Evolutionary conservation across 1,140 invertebrate species (phyloP), one percentile per base, ranked within the genome.

Genomic region (Papilio helenus): DNA sequence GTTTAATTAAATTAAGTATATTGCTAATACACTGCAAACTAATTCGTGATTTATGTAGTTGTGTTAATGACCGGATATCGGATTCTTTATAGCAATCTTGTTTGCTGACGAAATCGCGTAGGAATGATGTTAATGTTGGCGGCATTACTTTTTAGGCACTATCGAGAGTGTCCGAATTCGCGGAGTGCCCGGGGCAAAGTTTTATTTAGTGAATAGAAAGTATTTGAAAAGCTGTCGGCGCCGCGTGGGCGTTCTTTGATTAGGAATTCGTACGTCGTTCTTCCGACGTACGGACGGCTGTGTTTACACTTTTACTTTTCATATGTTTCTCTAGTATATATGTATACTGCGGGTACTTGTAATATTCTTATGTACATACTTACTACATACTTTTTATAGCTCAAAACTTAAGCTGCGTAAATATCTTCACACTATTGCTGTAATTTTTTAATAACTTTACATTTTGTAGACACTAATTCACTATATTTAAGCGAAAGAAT

Each of bases 241-340:
- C 65, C 81, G 79, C 82, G 84, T 85, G 83, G 83, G 82, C 79
- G 80, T 55, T 51, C 74, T 61, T 51, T 83, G 83, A 85, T 88
- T 88, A 84, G 80, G 80, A 86, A 88, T 88, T 86, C 85, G 87
- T 83, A 78, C 74, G 68, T 80, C 55, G 77, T 81, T 76, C 82
- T 79, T 81, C 80, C 83, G 68, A 77, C 79, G 68, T 34, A 73
- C 68, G 73, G 61, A 81, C 79, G 84, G 42, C 39, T 12, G 29
- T 83, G 81, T 83, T 81, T 82, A 79, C 80, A 86, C 87, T 88
- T 88, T 88, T 88, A 88, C 87, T 88, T 88, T 87, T 72, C 44
- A 34, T 76, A 72, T 72, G 26, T 76, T 20, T 42, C 29, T 68
- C 46, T 46, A 39, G 51, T 65, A 55, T n/a, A n/a, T n/a, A n/a